Evolutionary conservation across 2,888 invertebrate genomes (phyloP).

Genomic region (Pollenia labialis): DNA sequence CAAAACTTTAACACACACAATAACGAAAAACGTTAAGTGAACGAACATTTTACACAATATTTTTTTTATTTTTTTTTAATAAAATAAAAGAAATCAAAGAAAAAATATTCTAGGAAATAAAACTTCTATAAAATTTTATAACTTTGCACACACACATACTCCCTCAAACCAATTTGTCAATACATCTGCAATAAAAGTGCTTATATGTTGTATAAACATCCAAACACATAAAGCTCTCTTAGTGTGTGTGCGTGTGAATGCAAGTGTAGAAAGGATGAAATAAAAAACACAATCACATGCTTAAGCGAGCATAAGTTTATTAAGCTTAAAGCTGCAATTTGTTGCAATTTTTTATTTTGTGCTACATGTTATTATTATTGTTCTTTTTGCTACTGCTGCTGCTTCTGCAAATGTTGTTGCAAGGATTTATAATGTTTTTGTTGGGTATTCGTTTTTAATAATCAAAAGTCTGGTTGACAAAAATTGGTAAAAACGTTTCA

Average conservation of each 20-base stretch:
- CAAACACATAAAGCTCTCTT: background rate
- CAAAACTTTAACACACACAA: conserved; percentile 41
- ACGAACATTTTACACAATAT: conserved; percentile 25
- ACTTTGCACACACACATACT: conserved; percentile 27
- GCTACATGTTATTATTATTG: conserved; percentile 36
- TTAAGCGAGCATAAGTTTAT: conserved; percentile 81
- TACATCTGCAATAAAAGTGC: conserved; percentile 1
- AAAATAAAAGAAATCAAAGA: conserved; percentile 11
- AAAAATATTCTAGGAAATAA: conserved; percentile 40
- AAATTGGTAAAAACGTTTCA: background rate
- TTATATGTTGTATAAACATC: conserved; percentile 1
- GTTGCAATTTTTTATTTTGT: conserved; percentile 78
- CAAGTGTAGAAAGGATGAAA: conserved; percentile 52
- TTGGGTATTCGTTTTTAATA: background rate
- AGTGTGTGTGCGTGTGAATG: conserved; percentile 7
- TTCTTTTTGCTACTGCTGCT: conserved; percentile 18
- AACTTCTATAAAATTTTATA: conserved; percentile 59
- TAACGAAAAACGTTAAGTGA: conserved; percentile 24
- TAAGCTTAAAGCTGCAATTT: conserved; percentile 78
- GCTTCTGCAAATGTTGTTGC: conserved; percentile 45
- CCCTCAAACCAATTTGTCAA: conserved; percentile 10
- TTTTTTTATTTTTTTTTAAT: background rate
- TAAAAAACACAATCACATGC: conserved; percentile 80
- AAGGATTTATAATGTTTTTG: conserved; percentile 51
- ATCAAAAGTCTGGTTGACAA: conserved; percentile 37